Base-by-base conservation (phyloP, 2,113 vertebrate species). In the Progne subis region DNA sequence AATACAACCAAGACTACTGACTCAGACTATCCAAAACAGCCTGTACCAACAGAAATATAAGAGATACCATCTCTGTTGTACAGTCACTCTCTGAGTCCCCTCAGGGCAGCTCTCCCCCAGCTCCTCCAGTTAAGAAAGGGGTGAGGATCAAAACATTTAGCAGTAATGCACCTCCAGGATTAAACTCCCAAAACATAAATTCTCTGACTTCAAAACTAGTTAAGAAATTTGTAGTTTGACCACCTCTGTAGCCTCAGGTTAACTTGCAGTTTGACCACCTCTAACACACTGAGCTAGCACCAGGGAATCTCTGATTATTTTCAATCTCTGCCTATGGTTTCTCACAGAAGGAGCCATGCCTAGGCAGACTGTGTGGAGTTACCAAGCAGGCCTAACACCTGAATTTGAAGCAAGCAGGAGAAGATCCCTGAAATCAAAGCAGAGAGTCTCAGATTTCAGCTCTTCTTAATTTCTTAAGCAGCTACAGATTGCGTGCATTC, bases 401-500 rank as follows among this genome's bases (percentile, higher is more conserved):
- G 20, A 74, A 20, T 41, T 60, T 2, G 1, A 65, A 72, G 24
- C 0, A 1, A 23, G 19, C 8, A 65, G 31, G 10, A 19, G 61
- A 71, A 77, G 19, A 12, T 77, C 31, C 53, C 32, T 29, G 59
- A 65, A 86, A 64, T 20, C 46, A 52, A 28, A 69, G 29, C 18
- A 80, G 59, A 52, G 34, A 43, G 12, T 19, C 50, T 72, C 37
- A 84, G 50, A n/a, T 86, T 74, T 72, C 64, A 64, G 11, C 18
- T 67, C 2, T 39, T 69, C 14, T 28, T 55, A 18, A 31, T 46
- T 80, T 43, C 61, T 49, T 26, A 39, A 63, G 43, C 26, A 84
- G 8, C 14, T 44, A 4, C 2, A 4, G 34, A 43, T 12, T 14
- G 34, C 2, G 1, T 7, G 3, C 10, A 32, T 74, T 46, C 20